These are phyloP conservation scores for Xylota sylvarum DNA, from an alignment of 2,888 invertebrate genomes.

Conservation along the genomic window DNA sequence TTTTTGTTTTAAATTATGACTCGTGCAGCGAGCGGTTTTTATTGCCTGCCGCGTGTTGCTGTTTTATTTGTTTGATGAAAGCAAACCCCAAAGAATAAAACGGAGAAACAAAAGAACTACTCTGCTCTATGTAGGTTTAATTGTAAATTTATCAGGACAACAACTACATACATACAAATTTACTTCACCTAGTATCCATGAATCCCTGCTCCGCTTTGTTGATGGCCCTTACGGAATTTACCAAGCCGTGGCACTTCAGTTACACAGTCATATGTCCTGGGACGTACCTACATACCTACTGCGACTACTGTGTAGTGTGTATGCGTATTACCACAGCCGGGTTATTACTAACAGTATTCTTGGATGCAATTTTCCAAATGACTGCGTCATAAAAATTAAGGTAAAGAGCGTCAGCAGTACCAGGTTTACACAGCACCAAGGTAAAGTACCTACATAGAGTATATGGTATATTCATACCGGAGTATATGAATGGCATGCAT, in stretches of 20 bases:
- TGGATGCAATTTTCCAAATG: conserved; percentile 77
- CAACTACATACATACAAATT: conserved; percentile 2
- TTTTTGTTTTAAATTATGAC: conserved; percentile 71
- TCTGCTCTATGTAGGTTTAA: conserved; percentile 55
- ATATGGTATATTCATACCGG: conserved; percentile 2
- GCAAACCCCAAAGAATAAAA: conserved; percentile 11
- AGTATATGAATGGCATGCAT: conserved; percentile 66
- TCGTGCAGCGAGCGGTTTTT: conserved; percentile 45
- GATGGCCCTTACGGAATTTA: conserved; percentile 27
- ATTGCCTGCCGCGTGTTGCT: conserved; percentile 48
- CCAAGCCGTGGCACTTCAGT: conserved; percentile 17
- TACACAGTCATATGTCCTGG: conserved; percentile 47
- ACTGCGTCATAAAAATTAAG: conserved; percentile 75
- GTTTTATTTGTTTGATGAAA: conserved; percentile 43
- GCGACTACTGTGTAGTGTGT: conserved; percentile 13
- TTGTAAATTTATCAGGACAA: conserved; percentile 71
- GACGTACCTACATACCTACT: conserved; percentile 29
- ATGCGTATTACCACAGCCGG: conserved; percentile 3
- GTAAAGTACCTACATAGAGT: conserved; percentile 10
- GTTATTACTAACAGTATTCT: conserved; percentile 59
- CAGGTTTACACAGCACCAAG: conserved; percentile 24
- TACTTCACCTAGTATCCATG: conserved; percentile 38
- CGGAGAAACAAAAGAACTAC: conserved; percentile 40
- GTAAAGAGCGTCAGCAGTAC: conserved; percentile 68
- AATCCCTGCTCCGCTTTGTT: conserved; percentile 13